Percentiles rank a stretch among this genome's conserved stretches.
phyloP scores from a whole-genome alignment of 2,113 vertebrate genomes.

The Pandion haliaetus region DNA sequence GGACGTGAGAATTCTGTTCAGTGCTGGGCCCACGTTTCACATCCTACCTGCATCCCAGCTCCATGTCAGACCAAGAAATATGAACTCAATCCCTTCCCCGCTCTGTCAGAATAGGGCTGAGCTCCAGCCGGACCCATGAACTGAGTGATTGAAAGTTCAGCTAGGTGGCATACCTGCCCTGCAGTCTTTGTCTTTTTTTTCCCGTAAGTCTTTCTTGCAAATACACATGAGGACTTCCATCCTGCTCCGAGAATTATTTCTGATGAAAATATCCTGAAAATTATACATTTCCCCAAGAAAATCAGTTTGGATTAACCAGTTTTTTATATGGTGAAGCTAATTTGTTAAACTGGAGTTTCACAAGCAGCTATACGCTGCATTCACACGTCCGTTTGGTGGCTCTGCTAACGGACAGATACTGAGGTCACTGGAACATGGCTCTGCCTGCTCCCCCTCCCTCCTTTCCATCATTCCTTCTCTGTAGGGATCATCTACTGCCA shows the following conservation, averaged over 20 bases:
- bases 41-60: neutral
- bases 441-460: neutral
- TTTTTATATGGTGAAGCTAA: neutral
- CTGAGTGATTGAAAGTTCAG: neutral
- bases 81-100: fast-evolving
- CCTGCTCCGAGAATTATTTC: neutral
- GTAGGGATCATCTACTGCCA: neutral
- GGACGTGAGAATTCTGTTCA: neutral
- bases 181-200: neutral
- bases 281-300: neutral
- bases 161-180: neutral
- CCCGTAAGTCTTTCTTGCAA: neutral
- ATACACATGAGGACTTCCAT: neutral
- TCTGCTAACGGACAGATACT: neutral
- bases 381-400: neutral
- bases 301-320: neutral
- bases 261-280: neutral
- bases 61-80: neutral
- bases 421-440: neutral
- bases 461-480: neutral
- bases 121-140: neutral
- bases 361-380: fast-evolving
- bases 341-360: neutral
- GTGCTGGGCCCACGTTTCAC: neutral
- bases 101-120: neutral